These are phyloP conservation scores for Schrankia costaestrigalis DNA, from an alignment of 2,888 invertebrate genomes.

Conservation along the genomic window DNA sequence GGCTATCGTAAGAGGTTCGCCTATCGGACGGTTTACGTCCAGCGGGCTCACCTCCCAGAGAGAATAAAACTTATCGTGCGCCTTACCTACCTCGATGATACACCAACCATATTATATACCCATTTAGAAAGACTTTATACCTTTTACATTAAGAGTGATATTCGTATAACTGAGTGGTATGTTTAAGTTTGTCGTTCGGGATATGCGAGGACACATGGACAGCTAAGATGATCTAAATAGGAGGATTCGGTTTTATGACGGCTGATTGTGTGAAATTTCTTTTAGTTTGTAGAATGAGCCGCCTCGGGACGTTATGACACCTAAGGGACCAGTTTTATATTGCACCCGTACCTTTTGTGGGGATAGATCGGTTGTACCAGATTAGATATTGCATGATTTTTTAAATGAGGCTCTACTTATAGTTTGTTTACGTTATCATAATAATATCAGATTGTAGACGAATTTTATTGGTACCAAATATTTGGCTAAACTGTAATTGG, in stretches of 20 bases:
- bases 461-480: no score
- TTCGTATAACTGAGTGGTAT: slow-evolving; percentile 6
- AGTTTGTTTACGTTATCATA: background rate
- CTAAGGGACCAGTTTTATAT: slow-evolving; percentile 20
- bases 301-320: slow-evolving; percentile 22
- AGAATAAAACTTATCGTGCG: slow-evolving; percentile 65
- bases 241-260: slow-evolving; percentile 59
- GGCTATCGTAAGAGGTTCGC: slow-evolving; percentile 34
- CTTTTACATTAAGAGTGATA: slow-evolving; percentile 16
- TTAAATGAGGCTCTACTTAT: slow-evolving; percentile 1
- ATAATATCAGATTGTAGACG: background rate
- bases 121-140: slow-evolving; percentile 9
- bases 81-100: slow-evolving; percentile 47
- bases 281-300: slow-evolving; percentile 28
- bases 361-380: slow-evolving; percentile 2
- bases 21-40: slow-evolving; percentile 35
- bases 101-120: slow-evolving; percentile 11
- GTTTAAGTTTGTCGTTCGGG: slow-evolving; percentile 24
- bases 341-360: slow-evolving; percentile 11
- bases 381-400: slow-evolving; percentile 6
- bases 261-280: slow-evolving; percentile 49
- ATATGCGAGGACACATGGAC: slow-evolving; percentile 45
- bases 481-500: no score
- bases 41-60: slow-evolving; percentile 47
- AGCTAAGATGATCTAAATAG: slow-evolving; percentile 71